Percentiles rank a stretch among this genome's conserved stretches.
These are phyloP conservation scores for Myopa testacea DNA, from an alignment of 2,888 invertebrate species.

Conservation along the genomic window DNA sequence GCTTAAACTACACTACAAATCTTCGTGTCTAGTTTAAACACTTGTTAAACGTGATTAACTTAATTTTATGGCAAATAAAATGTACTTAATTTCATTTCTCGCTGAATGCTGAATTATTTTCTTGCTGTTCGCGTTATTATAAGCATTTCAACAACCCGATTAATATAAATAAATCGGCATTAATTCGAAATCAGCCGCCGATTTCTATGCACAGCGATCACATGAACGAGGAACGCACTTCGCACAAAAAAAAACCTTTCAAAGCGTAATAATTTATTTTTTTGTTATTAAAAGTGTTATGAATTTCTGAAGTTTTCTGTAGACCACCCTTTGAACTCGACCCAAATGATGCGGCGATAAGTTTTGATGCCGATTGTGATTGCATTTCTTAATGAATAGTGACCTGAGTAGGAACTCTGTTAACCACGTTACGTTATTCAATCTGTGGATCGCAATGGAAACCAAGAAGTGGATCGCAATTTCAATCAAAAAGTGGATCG, in stretches of 20 bases:
- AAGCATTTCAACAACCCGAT: not conserved
- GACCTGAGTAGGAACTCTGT: not conserved
- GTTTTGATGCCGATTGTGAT: no score
- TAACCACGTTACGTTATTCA: not conserved
- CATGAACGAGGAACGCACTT: not conserved
- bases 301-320: no score
- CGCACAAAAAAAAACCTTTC: conserved; percentile 23
- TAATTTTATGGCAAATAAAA: conserved; percentile 52
- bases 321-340: no score
- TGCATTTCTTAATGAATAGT: not conserved
- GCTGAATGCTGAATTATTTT: conserved; percentile 53
- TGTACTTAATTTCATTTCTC: conserved; percentile 51
- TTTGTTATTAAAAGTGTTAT: no score
- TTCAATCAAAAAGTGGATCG: no score
- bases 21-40: conserved; percentile 29
- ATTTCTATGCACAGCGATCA: conserved; percentile 20
- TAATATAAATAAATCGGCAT: not conserved
- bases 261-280: no score
- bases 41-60: conserved; percentile 49
- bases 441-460: no score
- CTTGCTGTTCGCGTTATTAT: conserved; percentile 3
- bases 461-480: no score
- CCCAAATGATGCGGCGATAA: no score
- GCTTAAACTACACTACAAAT: conserved; percentile 15
- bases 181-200: conserved; percentile 16